Evolutionary conservation across 2,888 invertebrate genomes (phyloP).

Genomic region (Lasiommata megera): DNA sequence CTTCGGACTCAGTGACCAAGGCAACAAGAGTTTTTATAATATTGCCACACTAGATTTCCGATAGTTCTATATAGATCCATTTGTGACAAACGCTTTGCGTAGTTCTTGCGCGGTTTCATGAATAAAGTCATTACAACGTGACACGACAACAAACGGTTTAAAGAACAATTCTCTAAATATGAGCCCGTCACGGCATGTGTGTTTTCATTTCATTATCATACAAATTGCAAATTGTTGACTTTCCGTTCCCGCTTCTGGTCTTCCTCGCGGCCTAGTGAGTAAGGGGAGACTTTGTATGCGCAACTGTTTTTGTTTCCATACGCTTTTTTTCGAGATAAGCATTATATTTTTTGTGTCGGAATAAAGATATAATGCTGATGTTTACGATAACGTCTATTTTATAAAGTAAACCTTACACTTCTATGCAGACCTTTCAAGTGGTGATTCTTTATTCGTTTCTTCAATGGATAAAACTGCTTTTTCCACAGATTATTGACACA

Average conservation of each 20-base stretch:
- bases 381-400: not conserved
- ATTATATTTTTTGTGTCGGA: not conserved
- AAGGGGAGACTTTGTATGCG: not conserved
- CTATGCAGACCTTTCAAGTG: too few species aligned
- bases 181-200: slow-evolving; percentile 47
- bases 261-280: slow-evolving; percentile 4
- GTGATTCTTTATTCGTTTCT: too few species aligned
- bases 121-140: slow-evolving; percentile 15
- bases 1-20: too few species aligned
- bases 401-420: too few species aligned
- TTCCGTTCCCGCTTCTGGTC: slow-evolving; percentile 31
- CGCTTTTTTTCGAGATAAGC: not conserved
- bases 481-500: too few species aligned
- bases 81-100: not conserved
- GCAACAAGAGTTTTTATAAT: too few species aligned
- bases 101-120: not conserved
- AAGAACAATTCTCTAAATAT: slow-evolving; percentile 38
- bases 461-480: too few species aligned
- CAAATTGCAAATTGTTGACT: slow-evolving; percentile 69
- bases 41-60: too few species aligned
- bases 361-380: not conserved
- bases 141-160: slow-evolving; percentile 25
- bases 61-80: too few species aligned
- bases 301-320: not conserved
- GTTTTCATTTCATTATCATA: slow-evolving; percentile 67